Evolutionary conservation across 2,888 invertebrate species (phyloP), one percentile per base, ranked within the genome.

Genomic region (Oxyscelio sp.): DNA sequence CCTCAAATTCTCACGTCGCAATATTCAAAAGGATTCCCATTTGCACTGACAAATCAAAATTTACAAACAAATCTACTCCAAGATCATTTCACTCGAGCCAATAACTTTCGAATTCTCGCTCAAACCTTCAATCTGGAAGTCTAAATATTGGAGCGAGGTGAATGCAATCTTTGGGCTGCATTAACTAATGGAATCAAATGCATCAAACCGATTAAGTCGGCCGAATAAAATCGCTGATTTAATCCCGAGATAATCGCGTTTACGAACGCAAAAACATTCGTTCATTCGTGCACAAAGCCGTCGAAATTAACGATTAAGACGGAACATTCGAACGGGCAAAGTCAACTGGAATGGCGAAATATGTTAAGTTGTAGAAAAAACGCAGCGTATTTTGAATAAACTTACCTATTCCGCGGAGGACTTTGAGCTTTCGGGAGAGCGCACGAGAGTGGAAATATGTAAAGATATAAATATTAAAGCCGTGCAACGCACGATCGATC

Each of bases 401-500:
- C 77, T 77, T 81, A 85, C 79, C 82, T 77, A 70, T 81, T 82
- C 52, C 56, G 52, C 40, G 22, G 43, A 80, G 63, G 71, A 83
- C 66, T 78, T 81, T 78, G 71, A 74, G 73, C 59, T 83, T 80
- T 83, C 65, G 78, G 61, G 17, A 59, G 65, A 75, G 56, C 63
- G 75, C 85, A 82, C 70, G 68, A 70, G 71, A 86, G 83, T 71
- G 75, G 80, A 83, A 86, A 75, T 81, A 80, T 81, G 85, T 83
- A 83, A 78, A 77, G 80, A 71, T 81, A 86, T 83, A 83, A 83
- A 86, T 86, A 86, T 81, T 78, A 83, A 81, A 83, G 45, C 52
- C 71, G 52, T 71, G 66, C 73, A 82, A 80, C 77, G 80, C 78
- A 82, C 82, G 83, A 87, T 87, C 87, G 85, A 86, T 87, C 86